Base-by-base conservation (phyloP, 2,888 invertebrate species). In the Cheilosia scutellata region DNA sequence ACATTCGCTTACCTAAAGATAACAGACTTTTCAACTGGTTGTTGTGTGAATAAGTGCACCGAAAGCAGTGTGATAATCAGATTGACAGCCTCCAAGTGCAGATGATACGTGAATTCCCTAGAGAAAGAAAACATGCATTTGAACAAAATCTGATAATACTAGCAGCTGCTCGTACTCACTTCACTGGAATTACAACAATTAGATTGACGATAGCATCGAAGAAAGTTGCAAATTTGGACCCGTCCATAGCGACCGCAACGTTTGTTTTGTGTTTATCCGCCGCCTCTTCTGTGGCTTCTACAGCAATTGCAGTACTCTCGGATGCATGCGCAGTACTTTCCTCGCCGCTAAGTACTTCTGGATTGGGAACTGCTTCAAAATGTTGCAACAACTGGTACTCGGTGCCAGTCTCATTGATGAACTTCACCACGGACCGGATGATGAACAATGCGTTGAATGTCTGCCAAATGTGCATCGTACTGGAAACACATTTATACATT, bases 391-490 rank as follows among this genome's bases (percentile, higher is more conserved):
- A 93, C 88, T 97, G 96, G 88, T 96, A 96, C 91, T 99, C 98
- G 0, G 96, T 96, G 13, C 98, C 95, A 89, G 96, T 96, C 92
- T 99, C 98, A 13, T 98, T 96, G 49, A 99, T 94, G 91, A 97
- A 98, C 91, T 98, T 98, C 79, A 95, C 93, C 87, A 96, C 95
- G 87, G 94, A 96, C 89, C 98, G 94, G 78, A 98, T 95, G 31
- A 98, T 96, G 90, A 98, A 98, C 60, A 99, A 92, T 0, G 97
- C 96, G 93, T 99, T 99, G 92, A 96, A 97, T 0, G 97, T 96
- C 92, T 99, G 98, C 98, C 98, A 98, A 66, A 97, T 96, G 89
- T 98, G 92, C 93, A 94, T 93, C 31, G 94, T 94, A 90, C 95
- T 95, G 91, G 44, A 63, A 31, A 7, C 74, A 20, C 65, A 68